Evolutionary conservation across 1,140 invertebrate species (phyloP).

Genomic region (Drosophila azteca): DNA sequence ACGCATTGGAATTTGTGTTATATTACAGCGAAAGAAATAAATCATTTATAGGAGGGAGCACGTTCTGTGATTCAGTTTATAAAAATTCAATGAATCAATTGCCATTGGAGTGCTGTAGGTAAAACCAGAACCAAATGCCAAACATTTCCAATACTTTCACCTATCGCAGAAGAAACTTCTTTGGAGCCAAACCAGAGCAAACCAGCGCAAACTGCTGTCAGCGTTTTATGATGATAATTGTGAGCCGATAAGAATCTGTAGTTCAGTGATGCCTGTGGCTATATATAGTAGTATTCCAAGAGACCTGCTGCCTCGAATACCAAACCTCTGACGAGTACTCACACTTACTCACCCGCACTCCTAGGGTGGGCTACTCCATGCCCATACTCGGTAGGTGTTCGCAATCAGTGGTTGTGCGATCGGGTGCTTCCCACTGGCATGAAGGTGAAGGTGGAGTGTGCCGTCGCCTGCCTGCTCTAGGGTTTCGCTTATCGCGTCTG

Average conservation of each 20-base stretch:
- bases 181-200: conserved; percentile 3
- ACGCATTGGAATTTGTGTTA: too few relatives aligned
- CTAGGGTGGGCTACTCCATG: conserved; percentile 9
- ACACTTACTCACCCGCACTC: conserved; percentile 40
- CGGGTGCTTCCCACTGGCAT: conserved; percentile 56
- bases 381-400: neutral
- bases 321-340: conserved; percentile 56
- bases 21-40: too few relatives aligned
- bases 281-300: conserved; percentile 48
- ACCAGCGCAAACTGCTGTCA: conserved; percentile 12
- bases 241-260: conserved; percentile 17
- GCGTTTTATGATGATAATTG: neutral
- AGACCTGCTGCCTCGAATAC: conserved; percentile 51
- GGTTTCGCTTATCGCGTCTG: conserved; percentile 40
- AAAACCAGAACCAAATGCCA: too few relatives aligned
- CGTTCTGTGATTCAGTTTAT: too few relatives aligned
- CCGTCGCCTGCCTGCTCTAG: conserved; percentile 5
- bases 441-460: neutral
- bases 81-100: too few relatives aligned
- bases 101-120: too few relatives aligned
- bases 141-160: neutral
- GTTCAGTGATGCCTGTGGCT: conserved; percentile 53
- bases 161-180: neutral
- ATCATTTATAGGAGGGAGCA: too few relatives aligned
- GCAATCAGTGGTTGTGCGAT: conserved; percentile 22